Conservation (phyloP, 2,888 invertebrate genomes). For the Nysson spinosus region DNA sequence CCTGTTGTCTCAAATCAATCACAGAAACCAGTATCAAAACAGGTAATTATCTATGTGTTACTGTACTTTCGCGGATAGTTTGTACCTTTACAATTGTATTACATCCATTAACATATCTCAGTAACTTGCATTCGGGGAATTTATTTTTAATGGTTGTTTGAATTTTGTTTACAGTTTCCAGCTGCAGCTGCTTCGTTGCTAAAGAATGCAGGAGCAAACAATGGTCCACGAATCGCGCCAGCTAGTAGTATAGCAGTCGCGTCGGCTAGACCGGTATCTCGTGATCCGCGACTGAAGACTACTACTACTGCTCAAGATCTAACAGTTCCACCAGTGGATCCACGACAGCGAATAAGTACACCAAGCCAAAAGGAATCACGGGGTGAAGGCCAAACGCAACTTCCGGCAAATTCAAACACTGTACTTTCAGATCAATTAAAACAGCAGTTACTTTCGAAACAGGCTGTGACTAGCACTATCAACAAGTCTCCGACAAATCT, state of each 20-base stretch:
- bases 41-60: slow-evolving; percentile 53
- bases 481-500: slow-evolving; percentile 69
- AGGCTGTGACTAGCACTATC: slow-evolving; percentile 70
- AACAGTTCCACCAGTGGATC: slow-evolving; percentile 52
- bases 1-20: slow-evolving; percentile 63
- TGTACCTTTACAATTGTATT: neutral
- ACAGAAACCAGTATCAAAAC: slow-evolving; percentile 65
- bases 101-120: no score
- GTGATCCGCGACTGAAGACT: slow-evolving; percentile 73
- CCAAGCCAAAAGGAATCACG: slow-evolving; percentile 58
- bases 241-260: slow-evolving; percentile 79
- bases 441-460: slow-evolving; percentile 72
- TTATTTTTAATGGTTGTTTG: slow-evolving; percentile 10
- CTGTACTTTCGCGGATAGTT: neutral
- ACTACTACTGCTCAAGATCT: slow-evolving; percentile 61
- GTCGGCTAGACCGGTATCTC: slow-evolving; percentile 75
- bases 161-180: slow-evolving; percentile 63
- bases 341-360: slow-evolving; percentile 61
- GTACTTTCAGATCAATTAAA: slow-evolving; percentile 74
- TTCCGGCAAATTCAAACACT: slow-evolving; percentile 66
- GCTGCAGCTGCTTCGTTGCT: slow-evolving; percentile 69
- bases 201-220: slow-evolving; percentile 66
- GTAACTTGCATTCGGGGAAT: no score
- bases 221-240: slow-evolving; percentile 79
- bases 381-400: slow-evolving; percentile 59